Percentiles rank a stretch among this genome's conserved stretches.
Conservation (phyloP, 1,140 invertebrate genomes). For the Notospermus geniculatus region DNA sequence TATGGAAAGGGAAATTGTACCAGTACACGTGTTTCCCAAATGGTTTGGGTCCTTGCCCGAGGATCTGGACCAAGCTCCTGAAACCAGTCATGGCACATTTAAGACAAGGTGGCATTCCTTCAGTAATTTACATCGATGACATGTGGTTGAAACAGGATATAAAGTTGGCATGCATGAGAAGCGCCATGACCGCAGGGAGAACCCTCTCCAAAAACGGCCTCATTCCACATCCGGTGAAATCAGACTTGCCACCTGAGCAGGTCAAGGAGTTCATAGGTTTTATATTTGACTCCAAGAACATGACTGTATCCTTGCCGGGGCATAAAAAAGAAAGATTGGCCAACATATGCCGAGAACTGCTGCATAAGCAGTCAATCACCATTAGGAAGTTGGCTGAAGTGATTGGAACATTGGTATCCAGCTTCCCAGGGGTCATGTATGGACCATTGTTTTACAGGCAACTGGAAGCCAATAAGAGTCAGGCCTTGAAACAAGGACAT, state of each 20-base stretch:
- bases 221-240: too few species aligned
- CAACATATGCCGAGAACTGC: not conserved
- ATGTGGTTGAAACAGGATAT: too few species aligned
- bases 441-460: not conserved
- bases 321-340: not conserved
- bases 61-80: not conserved
- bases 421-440: slow-evolving; percentile 2
- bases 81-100: not conserved
- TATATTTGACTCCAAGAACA: not conserved
- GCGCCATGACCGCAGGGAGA: too few species aligned
- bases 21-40: not conserved
- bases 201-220: too few species aligned
- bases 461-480: not conserved
- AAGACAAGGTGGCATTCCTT: not conserved
- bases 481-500: not conserved
- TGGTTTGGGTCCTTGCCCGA: not conserved
- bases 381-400: slow-evolving; percentile 7
- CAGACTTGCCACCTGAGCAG: too few species aligned
- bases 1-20: not conserved
- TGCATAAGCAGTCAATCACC: not conserved
- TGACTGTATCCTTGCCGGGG: not conserved
- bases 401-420: slow-evolving; percentile 4
- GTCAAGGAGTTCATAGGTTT: slow-evolving; percentile 7
- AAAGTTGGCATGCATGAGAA: too few species aligned
- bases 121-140: too few species aligned